Base-by-base conservation (phyloP, 2,888 invertebrate genomes). In the Apotomis turbidana region DNA sequence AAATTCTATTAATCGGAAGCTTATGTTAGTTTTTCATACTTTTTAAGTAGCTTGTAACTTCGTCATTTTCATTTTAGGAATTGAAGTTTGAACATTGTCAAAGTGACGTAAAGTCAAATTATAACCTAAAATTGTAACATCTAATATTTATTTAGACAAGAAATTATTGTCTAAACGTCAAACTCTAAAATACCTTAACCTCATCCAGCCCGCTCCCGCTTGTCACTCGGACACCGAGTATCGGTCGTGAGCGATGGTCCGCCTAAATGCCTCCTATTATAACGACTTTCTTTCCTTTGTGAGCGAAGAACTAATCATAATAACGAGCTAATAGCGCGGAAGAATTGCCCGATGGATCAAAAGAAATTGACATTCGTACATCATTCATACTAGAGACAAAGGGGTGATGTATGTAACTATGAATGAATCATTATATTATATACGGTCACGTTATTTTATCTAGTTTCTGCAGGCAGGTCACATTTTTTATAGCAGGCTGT, bases 261-360 rank as follows among this genome's bases (percentile, higher is more conserved):
- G 38, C 69, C 57, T 61, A 69, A 69, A 55, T 41, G 58, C 51
- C 70, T 58, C 46, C 67, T 59, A 68, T 68, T 68, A 72, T 68
- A 67, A 67, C 64, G 67, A 71, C 72, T 72, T 72, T 68, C 68
- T 68, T 72, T 72, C 72, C 58, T 72, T 68, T 72, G 68, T 72
- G 58, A 68, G 13, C 55, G 60, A 38, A 27, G 41, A 60, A 63
- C 70, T 70, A 63, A 70, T 71, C 49, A 71, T 71, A 71, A 71
- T 71, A 68, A 66, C 66, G 49, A 57, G 55, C 67, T 71, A 61
- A 71, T 71, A 62, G 55, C 60, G 54, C 55, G 38, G 70, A 63
- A 70, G 63, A 63, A 58, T 58, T 41, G 51, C 12, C 57, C 54
- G 49, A 67, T 67, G 51, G 51, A 61, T 67, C 41, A 46, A 55